These are phyloP conservation scores for Goniozus legneri DNA, from an alignment of 1,140 invertebrate species.

Conservation along the genomic window DNA sequence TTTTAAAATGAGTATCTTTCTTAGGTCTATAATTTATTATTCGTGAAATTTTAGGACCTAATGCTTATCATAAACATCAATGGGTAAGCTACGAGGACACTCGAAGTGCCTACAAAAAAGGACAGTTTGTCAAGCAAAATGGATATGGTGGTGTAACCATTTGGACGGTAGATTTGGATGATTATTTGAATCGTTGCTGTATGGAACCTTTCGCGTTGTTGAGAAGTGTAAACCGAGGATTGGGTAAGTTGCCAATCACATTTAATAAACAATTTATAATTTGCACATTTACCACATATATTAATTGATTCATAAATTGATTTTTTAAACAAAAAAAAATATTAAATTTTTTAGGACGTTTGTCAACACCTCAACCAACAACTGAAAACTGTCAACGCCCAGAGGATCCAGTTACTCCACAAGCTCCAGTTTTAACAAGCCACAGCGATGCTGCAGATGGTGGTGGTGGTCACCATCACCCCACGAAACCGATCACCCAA, in stretches of 20 bases:
- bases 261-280: constrained; percentile 5
- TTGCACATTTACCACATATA: too few species aligned
- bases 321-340: too few species aligned
- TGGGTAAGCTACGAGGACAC: constrained; percentile 90
- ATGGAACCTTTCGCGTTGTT: constrained; percentile 72
- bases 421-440: constrained; percentile 68
- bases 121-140: constrained; percentile 67
- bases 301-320: too few species aligned
- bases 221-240: constrained; percentile 66
- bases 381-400: constrained; percentile 64
- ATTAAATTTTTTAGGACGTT: constrained; percentile 41
- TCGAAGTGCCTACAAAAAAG: constrained; percentile 72
- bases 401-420: constrained; percentile 64
- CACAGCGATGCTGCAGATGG: constrained; percentile 37
- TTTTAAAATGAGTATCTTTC: too few species aligned
- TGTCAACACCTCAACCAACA: constrained; percentile 54
- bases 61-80: constrained; percentile 73
- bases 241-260: constrained; percentile 51
- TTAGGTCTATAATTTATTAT: neutral
- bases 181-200: constrained; percentile 81
- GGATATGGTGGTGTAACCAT: constrained; percentile 78
- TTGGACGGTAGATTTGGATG: constrained; percentile 91
- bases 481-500: constrained; percentile 45
- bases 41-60: constrained; percentile 62
- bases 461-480: constrained; percentile 29